Conservation (phyloP, 2,113 vertebrate species). For the Anhinga rufa region DNA sequence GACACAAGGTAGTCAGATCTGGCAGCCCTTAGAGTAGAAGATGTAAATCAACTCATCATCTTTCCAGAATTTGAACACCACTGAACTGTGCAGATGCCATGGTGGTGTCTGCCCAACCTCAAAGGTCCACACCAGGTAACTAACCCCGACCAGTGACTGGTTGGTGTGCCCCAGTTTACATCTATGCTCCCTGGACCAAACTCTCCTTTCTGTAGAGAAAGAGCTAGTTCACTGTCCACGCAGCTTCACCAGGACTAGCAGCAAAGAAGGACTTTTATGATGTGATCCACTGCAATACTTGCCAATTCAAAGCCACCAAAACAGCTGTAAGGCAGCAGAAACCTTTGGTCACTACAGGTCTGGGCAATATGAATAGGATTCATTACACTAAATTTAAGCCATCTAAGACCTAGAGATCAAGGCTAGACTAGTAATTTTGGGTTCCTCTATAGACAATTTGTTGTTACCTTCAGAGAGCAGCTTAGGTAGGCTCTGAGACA, state of each 20-base stretch:
- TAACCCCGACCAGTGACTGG: neutral
- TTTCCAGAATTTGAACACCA: neutral
- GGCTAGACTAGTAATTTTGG: neutral
- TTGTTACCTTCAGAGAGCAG: neutral
- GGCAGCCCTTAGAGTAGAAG: neutral
- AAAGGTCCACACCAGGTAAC: neutral
- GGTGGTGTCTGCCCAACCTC: fast-evolving
- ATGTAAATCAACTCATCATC: neutral
- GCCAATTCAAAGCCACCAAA: neutral
- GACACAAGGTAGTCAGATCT: neutral
- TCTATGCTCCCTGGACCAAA: neutral
- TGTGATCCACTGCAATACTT: neutral
- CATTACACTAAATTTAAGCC: neutral
- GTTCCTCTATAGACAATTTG: neutral
- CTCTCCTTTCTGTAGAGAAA: neutral
- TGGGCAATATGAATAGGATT: neutral
- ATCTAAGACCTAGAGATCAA: neutral
- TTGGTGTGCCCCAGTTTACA: neutral
- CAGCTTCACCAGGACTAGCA: fast-evolving
- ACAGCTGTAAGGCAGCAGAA: neutral
- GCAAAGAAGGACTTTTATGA: neutral
- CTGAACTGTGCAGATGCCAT: neutral
- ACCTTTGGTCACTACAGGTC: neutral
- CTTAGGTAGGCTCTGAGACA: neutral
- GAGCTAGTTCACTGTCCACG: neutral